Conservation (phyloP, 2,888 invertebrate species). For the Epinotia brunnichana region DNA sequence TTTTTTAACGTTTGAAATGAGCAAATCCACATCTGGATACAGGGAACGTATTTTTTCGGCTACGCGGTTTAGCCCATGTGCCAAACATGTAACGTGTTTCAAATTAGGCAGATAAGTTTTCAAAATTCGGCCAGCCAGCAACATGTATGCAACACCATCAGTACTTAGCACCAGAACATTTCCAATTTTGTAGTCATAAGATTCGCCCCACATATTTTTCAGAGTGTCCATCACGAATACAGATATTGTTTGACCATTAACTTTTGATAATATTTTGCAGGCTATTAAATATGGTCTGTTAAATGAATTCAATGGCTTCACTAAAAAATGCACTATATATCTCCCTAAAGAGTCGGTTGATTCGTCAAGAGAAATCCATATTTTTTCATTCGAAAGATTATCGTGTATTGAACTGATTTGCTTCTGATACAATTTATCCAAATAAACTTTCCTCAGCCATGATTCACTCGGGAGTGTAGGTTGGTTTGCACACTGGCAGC, state of each 20-base stretch:
- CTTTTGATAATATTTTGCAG: background rate
- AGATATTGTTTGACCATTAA: background rate
- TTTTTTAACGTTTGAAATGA: background rate
- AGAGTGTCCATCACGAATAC: background rate
- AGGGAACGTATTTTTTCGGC: background rate
- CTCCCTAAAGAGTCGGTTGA: background rate
- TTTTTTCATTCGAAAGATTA: background rate
- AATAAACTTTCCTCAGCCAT: background rate
- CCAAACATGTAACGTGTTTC: background rate
- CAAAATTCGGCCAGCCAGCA: background rate
- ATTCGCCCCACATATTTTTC: background rate
- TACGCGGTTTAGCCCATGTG: background rate
- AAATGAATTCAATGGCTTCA: background rate
- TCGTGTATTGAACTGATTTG: background rate
- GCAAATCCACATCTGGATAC: background rate
- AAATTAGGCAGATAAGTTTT: background rate
- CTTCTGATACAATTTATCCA: background rate
- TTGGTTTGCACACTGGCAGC: background rate
- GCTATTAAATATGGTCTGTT: background rate
- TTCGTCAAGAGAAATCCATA: constrained; percentile 1
- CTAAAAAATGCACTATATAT: background rate
- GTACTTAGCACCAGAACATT: background rate
- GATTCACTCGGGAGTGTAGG: background rate
- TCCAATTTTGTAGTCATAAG: background rate
- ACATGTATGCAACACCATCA: background rate